Base-by-base conservation (phyloP, 1,140 invertebrate species). In the Drosophila lowei region DNA sequence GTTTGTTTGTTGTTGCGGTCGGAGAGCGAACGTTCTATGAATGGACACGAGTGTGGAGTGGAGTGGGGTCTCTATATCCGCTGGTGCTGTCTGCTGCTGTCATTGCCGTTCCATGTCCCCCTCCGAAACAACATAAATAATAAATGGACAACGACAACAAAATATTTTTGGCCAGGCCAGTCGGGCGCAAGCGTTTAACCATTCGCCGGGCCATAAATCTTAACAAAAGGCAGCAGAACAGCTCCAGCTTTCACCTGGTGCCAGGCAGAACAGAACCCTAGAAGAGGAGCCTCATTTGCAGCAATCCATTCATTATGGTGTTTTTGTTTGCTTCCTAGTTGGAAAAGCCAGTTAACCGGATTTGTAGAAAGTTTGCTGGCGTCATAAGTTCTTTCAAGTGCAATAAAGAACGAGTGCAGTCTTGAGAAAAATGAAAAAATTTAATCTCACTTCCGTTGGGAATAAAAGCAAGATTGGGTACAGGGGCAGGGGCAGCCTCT, bases 121-220 rank as follows among this genome's bases (percentile, higher is more conserved):
- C 9, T 9, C n/a, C 30, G 16, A 23, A 70, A 58, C 70, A 83
- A 61, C 56, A 68, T 70, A 68, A 70, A 70, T 70, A 68, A 68
- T 68, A 68, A 68, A 67, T 42, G 48, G 61, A 43, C 61, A 66
- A n/a, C 42, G 23, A 47, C 61, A 47, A 64, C 47, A 65, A 65
- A 65, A 65, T 47, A 72, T 52, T 67, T 78, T 77, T 61, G 56
- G 72, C 72, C 77, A 53, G 44, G 60, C 53, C 42, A 38, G 2
- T 38, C 11, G 28, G 21, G 11, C 23, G 34, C 18, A 53, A 61
- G n/a, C 57, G 57, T 50, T 60, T 62, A 62, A 46, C 50, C 13
- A 43, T 9, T 38, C 38, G 8, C 34, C 34, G 23, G 46, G 23
- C 16, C 52, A 61, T 52, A 68, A 68, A 68, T 68, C 43, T 53